Evolutionary conservation across 2,113 vertebrate species (phyloP), one percentile per base, ranked within the genome.

Genomic region (Eidolon helvum): DNA sequence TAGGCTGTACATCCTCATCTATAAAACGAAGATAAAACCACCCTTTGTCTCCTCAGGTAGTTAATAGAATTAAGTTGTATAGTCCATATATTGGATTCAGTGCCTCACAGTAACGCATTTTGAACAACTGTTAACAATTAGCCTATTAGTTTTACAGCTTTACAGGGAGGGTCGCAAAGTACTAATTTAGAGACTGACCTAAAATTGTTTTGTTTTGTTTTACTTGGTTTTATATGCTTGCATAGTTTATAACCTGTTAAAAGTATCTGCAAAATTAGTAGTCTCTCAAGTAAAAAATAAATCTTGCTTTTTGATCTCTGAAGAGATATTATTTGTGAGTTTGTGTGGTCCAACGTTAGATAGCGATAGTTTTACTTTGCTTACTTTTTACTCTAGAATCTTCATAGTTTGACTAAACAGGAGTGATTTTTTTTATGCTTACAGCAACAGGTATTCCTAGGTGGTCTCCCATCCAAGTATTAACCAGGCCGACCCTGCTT

Each of bases 261-360:
- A 82, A 66, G 77, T 61, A 91, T 96, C 74, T 89, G n/a, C 30
- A 95, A 86, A 93, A 35, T 57, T 45, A 90, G 8, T 48, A 77
- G 10, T 50, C 8, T 87, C 4, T 63, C 38, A 88, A 65, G 16
- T 61, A 90, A 48, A 85, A 80, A 11, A 15, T 78, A 90, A 69
- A 57, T 65, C 63, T 72, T 79, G 9, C 1, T 66, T 53, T 85
- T 77, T 80, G 7, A 57, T 50, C 68, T 65, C 57, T 26, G 18
- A 63, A 90, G 26, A 74, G 21, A 88, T 40, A 68, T 33, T 38
- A 53, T 90, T 61, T 78, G 6, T 57, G 90, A 90, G 6, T 16
- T 79, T 16, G 16, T 79, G 4, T 59, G 28, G 0, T 38, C n/a
- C 33, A 65, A 18, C 61, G 7, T 61, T 75, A n/a, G 14, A n/a